Percentiles rank a stretch among this genome's conserved stretches.
Evolutionary conservation across 2,888 invertebrate species (phyloP).

Genomic region (Gibbula magus): DNA sequence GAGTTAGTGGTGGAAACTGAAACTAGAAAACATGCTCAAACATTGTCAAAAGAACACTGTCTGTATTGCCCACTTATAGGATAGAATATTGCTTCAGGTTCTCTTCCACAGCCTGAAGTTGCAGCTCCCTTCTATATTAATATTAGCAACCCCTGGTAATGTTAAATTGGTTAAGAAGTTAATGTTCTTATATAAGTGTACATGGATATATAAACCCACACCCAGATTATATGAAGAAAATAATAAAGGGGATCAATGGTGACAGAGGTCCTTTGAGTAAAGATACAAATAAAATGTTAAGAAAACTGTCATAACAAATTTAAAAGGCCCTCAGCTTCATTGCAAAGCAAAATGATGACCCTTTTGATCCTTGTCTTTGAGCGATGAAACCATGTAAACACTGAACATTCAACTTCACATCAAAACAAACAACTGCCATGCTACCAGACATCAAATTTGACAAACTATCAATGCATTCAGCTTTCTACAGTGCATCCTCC

Average conservation of each 20-base stretch:
- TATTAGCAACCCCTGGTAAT: neutral
- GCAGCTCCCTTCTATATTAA: neutral
- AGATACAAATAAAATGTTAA: neutral
- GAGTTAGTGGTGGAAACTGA: slow-evolving; percentile 24
- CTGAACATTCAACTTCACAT: neutral
- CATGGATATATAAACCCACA: neutral
- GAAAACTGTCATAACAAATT: neutral
- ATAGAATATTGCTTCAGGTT: neutral
- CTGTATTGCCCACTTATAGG: neutral
- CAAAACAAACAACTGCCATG: slow-evolving; percentile 21
- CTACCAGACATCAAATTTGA: slow-evolving; percentile 10
- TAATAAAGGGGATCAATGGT: slow-evolving; percentile 3
- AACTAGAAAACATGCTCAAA: slow-evolving; percentile 23
- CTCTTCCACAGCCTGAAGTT: neutral
- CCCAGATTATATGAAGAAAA: neutral
- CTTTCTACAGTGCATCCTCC: slow-evolving; percentile 16
- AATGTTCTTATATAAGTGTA: neutral
- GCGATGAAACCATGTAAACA: neutral
- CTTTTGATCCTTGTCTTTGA: slow-evolving; percentile 18
- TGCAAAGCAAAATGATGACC: neutral
- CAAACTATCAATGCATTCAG: neutral
- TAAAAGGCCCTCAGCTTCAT: neutral
- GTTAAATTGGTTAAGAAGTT: slow-evolving; percentile 8
- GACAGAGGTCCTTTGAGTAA: slow-evolving; percentile 12
- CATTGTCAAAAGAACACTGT: slow-evolving; percentile 22